Conservation (phyloP, 2,113 vertebrate species). For the Ursus arctos region DNA sequence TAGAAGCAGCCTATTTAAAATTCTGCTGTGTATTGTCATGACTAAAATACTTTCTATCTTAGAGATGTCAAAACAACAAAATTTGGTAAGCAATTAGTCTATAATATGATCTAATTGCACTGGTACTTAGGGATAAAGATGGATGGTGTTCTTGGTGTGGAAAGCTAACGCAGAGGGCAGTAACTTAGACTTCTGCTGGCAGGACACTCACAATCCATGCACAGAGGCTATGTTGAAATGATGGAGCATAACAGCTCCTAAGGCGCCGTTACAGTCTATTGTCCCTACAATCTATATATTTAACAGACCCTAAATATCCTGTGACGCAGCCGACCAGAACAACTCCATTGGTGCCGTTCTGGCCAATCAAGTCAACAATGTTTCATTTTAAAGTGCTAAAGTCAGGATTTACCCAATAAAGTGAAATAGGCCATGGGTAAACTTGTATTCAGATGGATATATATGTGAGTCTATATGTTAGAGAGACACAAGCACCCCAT, state of each 20-base stretch:
- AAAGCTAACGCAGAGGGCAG: slow-evolving; percentile 69
- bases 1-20: slow-evolving; percentile 58
- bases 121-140: slow-evolving; percentile 1
- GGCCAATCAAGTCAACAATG: slow-evolving; percentile 82
- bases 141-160: slow-evolving; percentile 49
- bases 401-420: slow-evolving; percentile 81
- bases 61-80: slow-evolving; percentile 66
- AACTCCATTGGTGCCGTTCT: slow-evolving; percentile 80
- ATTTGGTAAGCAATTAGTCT: slow-evolving; percentile 51
- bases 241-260: slow-evolving; percentile 82
- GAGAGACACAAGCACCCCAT: background rate
- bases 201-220: slow-evolving; percentile 47
- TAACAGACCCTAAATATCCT: slow-evolving; percentile 84
- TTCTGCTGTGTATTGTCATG: slow-evolving; percentile 32
- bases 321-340: slow-evolving; percentile 72
- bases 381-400: slow-evolving; percentile 78
- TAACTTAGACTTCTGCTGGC: slow-evolving; percentile 72
- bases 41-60: slow-evolving; percentile 55
- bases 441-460: slow-evolving; percentile 36
- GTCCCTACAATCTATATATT: slow-evolving; percentile 84
- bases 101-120: slow-evolving; percentile 1
- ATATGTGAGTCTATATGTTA: background rate
- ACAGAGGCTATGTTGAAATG: slow-evolving; percentile 71
- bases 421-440: slow-evolving; percentile 79
- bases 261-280: slow-evolving; percentile 84